Conservation (phyloP, 2,888 invertebrate genomes). For the Isoperla grammatica region DNA sequence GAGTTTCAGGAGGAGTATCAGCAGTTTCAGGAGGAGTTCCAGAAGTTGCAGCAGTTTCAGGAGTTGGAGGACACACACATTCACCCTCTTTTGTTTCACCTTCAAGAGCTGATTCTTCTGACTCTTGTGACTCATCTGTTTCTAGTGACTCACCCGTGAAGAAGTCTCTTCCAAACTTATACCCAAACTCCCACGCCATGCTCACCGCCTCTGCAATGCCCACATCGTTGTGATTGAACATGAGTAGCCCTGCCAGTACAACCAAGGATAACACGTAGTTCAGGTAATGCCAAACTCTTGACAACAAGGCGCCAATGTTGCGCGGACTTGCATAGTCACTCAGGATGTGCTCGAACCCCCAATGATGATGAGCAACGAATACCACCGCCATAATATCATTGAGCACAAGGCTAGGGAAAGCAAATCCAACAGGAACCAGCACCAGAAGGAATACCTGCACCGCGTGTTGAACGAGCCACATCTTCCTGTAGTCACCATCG, state of each 20-base stretch:
- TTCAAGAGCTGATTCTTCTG: too few species aligned
- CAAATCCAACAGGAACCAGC: not conserved
- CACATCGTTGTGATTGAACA: slow-evolving; percentile 1
- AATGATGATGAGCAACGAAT: not conserved
- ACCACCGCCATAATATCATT: not conserved
- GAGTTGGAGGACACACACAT: too few species aligned
- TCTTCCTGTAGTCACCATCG: not conserved
- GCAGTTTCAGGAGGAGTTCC: too few species aligned
- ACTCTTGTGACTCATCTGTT: too few species aligned
- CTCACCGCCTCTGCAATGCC: not conserved
- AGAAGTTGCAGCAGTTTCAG: too few species aligned
- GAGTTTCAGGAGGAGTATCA: too few species aligned
- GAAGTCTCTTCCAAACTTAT: too few species aligned
- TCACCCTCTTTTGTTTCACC: too few species aligned
- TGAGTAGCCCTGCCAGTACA: not conserved
- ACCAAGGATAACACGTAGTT: not conserved
- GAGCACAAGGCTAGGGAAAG: not conserved
- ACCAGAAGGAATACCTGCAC: not conserved
- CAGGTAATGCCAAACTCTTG: not conserved
- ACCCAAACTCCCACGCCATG: not conserved
- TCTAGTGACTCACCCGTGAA: too few species aligned
- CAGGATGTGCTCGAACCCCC: not conserved
- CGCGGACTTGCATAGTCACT: not conserved
- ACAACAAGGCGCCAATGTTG: not conserved
- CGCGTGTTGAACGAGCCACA: not conserved